Evolutionary conservation across 1,140 invertebrate genomes (phyloP).

Genomic region (Sinella curviseta): DNA sequence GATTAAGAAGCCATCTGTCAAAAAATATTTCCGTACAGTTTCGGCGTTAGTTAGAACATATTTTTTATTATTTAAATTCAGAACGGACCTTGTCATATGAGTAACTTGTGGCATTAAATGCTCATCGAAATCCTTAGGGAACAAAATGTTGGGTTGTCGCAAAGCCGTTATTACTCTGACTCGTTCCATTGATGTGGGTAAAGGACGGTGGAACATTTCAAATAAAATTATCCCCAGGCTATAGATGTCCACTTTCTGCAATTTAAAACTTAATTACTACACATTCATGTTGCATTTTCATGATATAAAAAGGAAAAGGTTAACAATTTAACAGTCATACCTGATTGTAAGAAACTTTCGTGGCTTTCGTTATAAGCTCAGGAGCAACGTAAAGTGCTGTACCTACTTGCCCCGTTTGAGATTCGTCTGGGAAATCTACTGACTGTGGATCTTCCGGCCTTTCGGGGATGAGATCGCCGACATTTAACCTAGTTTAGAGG

Average conservation of each 20-base stretch:
- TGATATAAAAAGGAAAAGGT: constrained; percentile 8
- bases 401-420: constrained; percentile 80
- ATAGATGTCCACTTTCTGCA: constrained; percentile 92
- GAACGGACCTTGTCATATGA: constrained; percentile 56
- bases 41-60: neutral
- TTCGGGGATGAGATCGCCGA: neutral
- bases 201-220: constrained; percentile 86
- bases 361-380: constrained; percentile 69
- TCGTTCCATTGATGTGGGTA: constrained; percentile 85
- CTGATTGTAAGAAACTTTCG: constrained; percentile 74
- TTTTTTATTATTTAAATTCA: neutral
- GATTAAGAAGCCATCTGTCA: constrained; percentile 75
- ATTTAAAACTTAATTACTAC: too few relatives aligned
- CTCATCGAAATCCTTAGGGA: constrained; percentile 66
- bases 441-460: constrained; percentile 23
- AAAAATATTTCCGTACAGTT: constrained; percentile 10
- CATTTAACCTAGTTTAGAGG: neutral
- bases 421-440: constrained; percentile 41
- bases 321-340: constrained; percentile 44
- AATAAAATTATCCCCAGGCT: constrained; percentile 87
- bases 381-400: constrained; percentile 92
- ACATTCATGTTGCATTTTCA: too few relatives aligned
- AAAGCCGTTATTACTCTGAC: constrained; percentile 72
- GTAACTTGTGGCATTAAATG: constrained; percentile 56
- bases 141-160: constrained; percentile 65